Evolutionary conservation across 1,140 invertebrate species (phyloP), one percentile per base, ranked within the genome.

Genomic region (Drosophila erecta): DNA sequence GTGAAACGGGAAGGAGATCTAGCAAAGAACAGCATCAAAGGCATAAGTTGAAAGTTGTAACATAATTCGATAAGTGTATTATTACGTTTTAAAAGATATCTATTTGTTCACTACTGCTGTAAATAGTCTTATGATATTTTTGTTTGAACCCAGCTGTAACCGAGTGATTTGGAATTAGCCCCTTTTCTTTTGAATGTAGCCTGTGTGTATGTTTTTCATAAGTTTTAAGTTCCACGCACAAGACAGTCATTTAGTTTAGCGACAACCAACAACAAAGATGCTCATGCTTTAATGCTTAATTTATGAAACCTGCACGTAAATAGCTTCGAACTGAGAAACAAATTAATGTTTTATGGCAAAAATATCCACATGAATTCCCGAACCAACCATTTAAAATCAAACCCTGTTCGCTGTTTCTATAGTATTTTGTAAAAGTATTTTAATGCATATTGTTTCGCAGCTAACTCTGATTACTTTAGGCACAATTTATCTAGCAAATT

Each of bases 381-480:
- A 43, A 51, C 37, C 44, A 33, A 47, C 35, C 56, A 57, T 47
- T 51, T 59, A 53, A 64, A 71, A 67, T 35, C 20, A 54, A 62
- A 50, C 30, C 81, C 84, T 81, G 76, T 86, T 87, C 53, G 47
- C 83, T 87, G 61, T 86, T 81, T 86, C 46, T 75, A 71, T 78
- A 83, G 79, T 86, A 86, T 86, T 87, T 86, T 89, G 79, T 86
- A 83, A 73, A 87, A 86, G 83, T 79, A 86, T 86, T 86, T 79
- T 79, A 76, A 76, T 66, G 59, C 79, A 78, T 86, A 64, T 78
- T 76, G 62, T 83, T 73, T 87, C 57, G 62, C 66, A 76, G 65
- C 57, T 74, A 64, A 79, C 69, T 81, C 74, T 79, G 73, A 75
- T 76, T 86, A 83, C 57, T 69, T 87, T 86, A 86, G 83, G 81